These are phyloP conservation scores for Zoanthus gigantus DNA, from an alignment of 92 coral and sea anemone species.

Conservation along the genomic window DNA sequence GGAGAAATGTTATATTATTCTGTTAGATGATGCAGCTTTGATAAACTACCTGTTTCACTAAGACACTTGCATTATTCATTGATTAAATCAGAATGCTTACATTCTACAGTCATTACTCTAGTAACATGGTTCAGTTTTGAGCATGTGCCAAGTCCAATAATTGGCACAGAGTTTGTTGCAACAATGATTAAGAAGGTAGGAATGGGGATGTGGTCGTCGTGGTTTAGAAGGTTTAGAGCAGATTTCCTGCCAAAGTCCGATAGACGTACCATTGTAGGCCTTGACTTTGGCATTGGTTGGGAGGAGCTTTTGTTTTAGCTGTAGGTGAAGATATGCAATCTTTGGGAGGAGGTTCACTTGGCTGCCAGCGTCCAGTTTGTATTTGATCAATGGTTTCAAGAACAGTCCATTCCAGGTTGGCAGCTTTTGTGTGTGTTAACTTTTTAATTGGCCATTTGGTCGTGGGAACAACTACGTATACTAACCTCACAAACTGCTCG, in stretches of 20 bases:
- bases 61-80: not conserved
- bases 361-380: not conserved
- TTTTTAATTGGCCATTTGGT: not conserved
- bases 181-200: not conserved
- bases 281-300: not conserved
- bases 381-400: conserved; percentile 28
- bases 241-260: not conserved
- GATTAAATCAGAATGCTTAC: not conserved
- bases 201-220: not conserved
- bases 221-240: not conserved
- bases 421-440: not conserved
- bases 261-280: conserved; percentile 14
- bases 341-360: not conserved
- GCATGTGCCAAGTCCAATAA: conserved; percentile 1
- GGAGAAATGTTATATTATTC: not conserved
- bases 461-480: not conserved
- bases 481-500: conserved; percentile 27
- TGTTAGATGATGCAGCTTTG: not conserved
- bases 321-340: not conserved
- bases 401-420: not conserved
- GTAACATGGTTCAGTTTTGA: not conserved
- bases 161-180: not conserved
- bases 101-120: no score
- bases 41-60: not conserved
- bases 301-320: not conserved